Conservation (phyloP, 2,888 invertebrate species). For the Hyposoter dolosus region DNA sequence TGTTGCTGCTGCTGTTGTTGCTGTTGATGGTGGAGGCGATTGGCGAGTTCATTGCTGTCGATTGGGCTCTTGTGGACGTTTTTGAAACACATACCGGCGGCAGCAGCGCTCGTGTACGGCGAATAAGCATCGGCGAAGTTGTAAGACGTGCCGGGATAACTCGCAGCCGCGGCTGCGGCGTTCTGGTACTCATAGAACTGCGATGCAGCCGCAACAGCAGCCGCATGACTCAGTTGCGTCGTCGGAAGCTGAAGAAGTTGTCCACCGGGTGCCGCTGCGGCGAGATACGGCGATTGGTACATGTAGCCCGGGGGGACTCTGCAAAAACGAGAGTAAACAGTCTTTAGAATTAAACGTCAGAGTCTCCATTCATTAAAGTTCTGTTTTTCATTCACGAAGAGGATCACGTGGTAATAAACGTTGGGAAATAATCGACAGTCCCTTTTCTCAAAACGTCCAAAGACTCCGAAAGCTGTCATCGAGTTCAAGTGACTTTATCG, state of each 20-base stretch:
- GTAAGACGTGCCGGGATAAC: constrained; percentile 91
- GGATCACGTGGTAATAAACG: constrained; percentile 27
- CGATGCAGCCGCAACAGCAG: constrained; percentile 92
- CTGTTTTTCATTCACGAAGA: constrained; percentile 13
- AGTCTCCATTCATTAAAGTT: background rate
- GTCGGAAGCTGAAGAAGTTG: constrained; percentile 88
- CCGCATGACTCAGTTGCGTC: constrained; percentile 90
- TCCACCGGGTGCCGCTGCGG: constrained; percentile 88
- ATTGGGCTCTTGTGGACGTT: constrained; percentile 75
- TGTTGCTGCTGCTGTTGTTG: constrained; percentile 68
- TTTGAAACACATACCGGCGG: constrained; percentile 87
- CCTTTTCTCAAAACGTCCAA: constrained; percentile 3
- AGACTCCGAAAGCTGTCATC: background rate
- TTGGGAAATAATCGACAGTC: constrained; percentile 22
- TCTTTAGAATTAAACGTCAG: constrained; percentile 3
- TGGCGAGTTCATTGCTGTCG: constrained; percentile 73
- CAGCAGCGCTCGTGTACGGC: constrained; percentile 88
- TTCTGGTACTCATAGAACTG: constrained; percentile 94
- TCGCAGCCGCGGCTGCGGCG: constrained; percentile 89
- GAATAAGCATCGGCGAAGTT: constrained; percentile 91
- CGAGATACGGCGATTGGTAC: constrained; percentile 90
- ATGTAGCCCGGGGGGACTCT: constrained; percentile 92
- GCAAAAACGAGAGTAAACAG: constrained; percentile 79
- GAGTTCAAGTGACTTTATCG: background rate
- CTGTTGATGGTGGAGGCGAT: constrained; percentile 71